Conservation (phyloP, 2,797 vertebrate species). For the Brachyrhaphis roseni region DNA sequence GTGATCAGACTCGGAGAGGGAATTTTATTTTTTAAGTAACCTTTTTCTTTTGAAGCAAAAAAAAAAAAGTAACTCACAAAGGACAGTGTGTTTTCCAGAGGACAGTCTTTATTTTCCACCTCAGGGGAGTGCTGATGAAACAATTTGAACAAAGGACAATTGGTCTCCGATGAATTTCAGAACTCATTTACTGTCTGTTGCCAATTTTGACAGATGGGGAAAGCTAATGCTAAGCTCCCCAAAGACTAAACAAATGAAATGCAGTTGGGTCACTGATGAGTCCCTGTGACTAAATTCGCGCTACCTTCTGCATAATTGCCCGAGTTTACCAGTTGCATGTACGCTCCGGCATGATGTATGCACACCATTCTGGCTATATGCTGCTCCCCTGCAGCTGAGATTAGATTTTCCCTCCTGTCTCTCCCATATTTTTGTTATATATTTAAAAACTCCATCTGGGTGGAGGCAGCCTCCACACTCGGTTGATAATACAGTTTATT, state of each 20-base stretch:
- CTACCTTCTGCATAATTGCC: constrained; percentile 55
- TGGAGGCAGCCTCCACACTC: constrained; percentile 48
- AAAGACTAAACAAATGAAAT: constrained; percentile 69
- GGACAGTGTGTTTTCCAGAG: constrained; percentile 36
- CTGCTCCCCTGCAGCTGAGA: constrained; percentile 61
- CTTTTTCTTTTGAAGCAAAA: constrained; percentile 1
- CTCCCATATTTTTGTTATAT: constrained; percentile 43
- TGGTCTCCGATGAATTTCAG: constrained; percentile 71
- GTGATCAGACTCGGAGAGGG: not conserved
- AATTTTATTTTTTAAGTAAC: constrained; percentile 32
- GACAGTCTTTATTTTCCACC: constrained; percentile 49
- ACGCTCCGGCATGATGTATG: constrained; percentile 33
- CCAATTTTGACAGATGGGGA: constrained; percentile 76
- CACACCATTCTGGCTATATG: constrained; percentile 43
- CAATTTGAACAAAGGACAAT: constrained; percentile 67
- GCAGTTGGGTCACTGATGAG: constrained; percentile 41
- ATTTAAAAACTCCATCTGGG: constrained; percentile 72
- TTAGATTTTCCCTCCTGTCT: constrained; percentile 64
- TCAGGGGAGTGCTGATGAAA: constrained; percentile 47
- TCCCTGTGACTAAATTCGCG: constrained; percentile 60
- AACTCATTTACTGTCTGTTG: constrained; percentile 67
- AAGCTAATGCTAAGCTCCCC: constrained; percentile 61
- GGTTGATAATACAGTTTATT: constrained; percentile 83
- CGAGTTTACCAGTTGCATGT: constrained; percentile 35
- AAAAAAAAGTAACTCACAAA: constrained; percentile 21